phyloP scores from a whole-genome alignment of 2,888 invertebrate species.

The Hemaris fuciformis region DNA sequence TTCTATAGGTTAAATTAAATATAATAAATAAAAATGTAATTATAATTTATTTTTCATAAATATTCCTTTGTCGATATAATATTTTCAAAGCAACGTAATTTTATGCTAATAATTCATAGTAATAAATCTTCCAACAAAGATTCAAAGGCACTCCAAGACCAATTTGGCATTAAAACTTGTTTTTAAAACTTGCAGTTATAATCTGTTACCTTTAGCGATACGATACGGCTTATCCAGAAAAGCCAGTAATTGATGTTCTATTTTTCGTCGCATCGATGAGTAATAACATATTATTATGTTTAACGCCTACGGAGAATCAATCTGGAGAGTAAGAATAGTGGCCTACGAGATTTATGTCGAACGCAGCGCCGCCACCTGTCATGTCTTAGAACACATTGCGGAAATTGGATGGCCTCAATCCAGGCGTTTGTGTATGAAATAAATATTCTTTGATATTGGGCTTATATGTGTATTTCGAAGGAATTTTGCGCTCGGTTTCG shows the following conservation, averaged over 20 bases:
- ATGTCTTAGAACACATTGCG: background rate
- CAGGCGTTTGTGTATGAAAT: background rate
- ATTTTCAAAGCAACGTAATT: no score
- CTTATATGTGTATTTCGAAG: background rate
- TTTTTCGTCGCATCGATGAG: background rate
- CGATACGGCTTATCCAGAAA: background rate
- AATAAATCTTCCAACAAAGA: background rate
- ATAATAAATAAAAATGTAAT: no score
- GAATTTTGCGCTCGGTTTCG: background rate
- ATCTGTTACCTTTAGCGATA: background rate
- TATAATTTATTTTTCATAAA: no score
- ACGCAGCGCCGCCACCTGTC: background rate
- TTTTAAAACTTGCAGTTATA: no score
- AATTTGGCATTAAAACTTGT: background rate
- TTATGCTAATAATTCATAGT: background rate
- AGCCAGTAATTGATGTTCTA: background rate
- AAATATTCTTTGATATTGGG: background rate
- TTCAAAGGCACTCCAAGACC: background rate
- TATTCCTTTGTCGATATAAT: no score
- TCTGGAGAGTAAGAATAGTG: background rate
- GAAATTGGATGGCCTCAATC: background rate
- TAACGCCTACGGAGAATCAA: background rate
- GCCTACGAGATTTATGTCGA: background rate
- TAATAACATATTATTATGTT: background rate
- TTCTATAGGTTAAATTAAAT: no score